phyloP scores from a whole-genome alignment of 2,888 invertebrate genomes.

The Empis livida region DNA sequence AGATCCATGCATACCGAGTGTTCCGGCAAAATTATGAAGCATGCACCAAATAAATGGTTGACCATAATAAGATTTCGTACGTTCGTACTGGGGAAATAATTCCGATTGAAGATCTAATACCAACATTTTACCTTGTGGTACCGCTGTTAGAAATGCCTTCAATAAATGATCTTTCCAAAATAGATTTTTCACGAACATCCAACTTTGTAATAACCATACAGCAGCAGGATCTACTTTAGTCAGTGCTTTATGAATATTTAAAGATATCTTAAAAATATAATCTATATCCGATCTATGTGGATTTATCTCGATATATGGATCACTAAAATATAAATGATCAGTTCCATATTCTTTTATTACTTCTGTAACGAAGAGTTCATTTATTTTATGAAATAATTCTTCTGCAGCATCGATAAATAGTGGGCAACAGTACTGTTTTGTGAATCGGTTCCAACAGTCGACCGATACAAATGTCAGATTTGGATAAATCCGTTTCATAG shows the following conservation, averaged over 20 bases:
- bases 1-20: conserved; percentile 82
- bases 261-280: conserved; percentile 53
- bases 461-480: conserved; percentile 47
- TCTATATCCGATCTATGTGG: conserved; percentile 48
- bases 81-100: conserved; percentile 63
- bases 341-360: conserved; percentile 58
- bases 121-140: conserved; percentile 68
- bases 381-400: conserved; percentile 59
- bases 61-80: conserved; percentile 71
- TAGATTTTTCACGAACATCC: conserved; percentile 62
- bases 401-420: conserved; percentile 69
- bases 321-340: conserved; percentile 76
- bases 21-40: conserved; percentile 94
- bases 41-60: conserved; percentile 96
- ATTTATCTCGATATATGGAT: conserved; percentile 85
- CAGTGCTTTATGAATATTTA: conserved; percentile 59
- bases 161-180: conserved; percentile 55
- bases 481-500: conserved; percentile 58
- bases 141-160: conserved; percentile 60
- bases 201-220: conserved; percentile 82
- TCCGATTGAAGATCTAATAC: conserved; percentile 84
- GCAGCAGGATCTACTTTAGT: conserved; percentile 55
- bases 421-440: conserved; percentile 62
- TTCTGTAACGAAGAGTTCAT: conserved; percentile 55
- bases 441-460: conserved; percentile 67